Evolutionary conservation across 2,888 invertebrate genomes (phyloP), one percentile per base, ranked within the genome.

Genomic region (Hypolimnas misippus): DNA sequence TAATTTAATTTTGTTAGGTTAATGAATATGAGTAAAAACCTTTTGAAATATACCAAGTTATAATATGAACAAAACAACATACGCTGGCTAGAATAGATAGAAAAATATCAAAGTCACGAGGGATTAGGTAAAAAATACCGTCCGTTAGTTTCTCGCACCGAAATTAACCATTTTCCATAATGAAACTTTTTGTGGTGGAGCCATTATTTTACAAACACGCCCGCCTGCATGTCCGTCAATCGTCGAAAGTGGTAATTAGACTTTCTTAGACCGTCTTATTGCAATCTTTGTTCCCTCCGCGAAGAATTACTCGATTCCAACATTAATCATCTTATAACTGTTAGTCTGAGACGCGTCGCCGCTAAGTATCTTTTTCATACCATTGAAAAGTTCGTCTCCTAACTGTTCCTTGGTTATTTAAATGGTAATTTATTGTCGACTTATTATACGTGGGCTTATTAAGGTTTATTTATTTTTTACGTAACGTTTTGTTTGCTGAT

Each of bases 351-450:
- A 58, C 62, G 67, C 67, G 69, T 63, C 63, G 65, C 63, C 69
- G 69, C 70, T 74, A 74, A 74, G 71, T 73, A 69, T 73, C 72
- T 74, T 74, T 74, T 74, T 73, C 73, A 73, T 67, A 65, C 68
- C 53, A 66, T 67, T 59, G 68, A 64, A 57, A 61, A 14, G 25
- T 54, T 57, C 66, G 68, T 65, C 55, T 71, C 66, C 52, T 73
- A 72, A 71, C 71, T 66, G 73, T 73, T 65, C 63, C 56, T 67
- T 66, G 44, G 70, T 65, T 70, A 62, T 60, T 59, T 66, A 70
- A 68, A 70, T 70, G 67, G 57, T 42, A 58, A 67, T 66, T 67
- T 67, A 67, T 73, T 67, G 49, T 58, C 19, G 55, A 62, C 60
- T 64, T 63, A 65, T 65, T 57, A 65, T 52, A 62, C 64, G 46